Evolutionary conservation across 2,888 invertebrate genomes (phyloP).

Genomic region (Crepidodera aurea): DNA sequence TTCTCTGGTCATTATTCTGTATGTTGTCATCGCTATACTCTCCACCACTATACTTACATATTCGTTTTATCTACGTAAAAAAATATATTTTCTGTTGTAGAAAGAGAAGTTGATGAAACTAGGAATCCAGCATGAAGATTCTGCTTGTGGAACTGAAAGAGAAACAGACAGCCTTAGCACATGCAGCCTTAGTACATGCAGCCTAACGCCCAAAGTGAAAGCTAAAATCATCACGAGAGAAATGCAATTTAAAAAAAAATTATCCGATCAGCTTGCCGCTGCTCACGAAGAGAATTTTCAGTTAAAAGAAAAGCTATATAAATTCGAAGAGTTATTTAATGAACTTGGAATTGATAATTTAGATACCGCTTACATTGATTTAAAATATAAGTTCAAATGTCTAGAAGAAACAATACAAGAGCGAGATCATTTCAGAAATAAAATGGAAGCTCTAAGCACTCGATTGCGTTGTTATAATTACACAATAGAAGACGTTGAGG

Average conservation of each 20-base stretch:
- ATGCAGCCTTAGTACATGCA: conserved; percentile 10
- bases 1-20: no score
- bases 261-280: conserved; percentile 53
- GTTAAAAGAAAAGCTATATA: conserved; percentile 44
- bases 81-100: conserved; percentile 27
- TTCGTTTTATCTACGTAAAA: no score
- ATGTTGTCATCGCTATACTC: no score
- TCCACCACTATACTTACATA: no score
- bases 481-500: conserved; percentile 52
- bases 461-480: conserved; percentile 49
- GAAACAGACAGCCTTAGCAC: background rate
- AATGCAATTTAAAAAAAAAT: conserved; percentile 53
- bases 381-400: conserved; percentile 39
- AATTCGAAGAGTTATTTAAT: conserved; percentile 37
- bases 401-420: conserved; percentile 47
- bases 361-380: conserved; percentile 23
- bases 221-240: conserved; percentile 54
- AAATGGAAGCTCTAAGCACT: conserved; percentile 50
- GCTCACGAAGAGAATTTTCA: conserved; percentile 55
- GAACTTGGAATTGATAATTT: conserved; percentile 28
- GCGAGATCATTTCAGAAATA: conserved; percentile 47
- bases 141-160: background rate
- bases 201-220: conserved; percentile 50
- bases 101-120: conserved; percentile 29
- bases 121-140: conserved; percentile 8